Conservation (phyloP, 1,140 invertebrate species). For the Leptopilina boulardi region DNA sequence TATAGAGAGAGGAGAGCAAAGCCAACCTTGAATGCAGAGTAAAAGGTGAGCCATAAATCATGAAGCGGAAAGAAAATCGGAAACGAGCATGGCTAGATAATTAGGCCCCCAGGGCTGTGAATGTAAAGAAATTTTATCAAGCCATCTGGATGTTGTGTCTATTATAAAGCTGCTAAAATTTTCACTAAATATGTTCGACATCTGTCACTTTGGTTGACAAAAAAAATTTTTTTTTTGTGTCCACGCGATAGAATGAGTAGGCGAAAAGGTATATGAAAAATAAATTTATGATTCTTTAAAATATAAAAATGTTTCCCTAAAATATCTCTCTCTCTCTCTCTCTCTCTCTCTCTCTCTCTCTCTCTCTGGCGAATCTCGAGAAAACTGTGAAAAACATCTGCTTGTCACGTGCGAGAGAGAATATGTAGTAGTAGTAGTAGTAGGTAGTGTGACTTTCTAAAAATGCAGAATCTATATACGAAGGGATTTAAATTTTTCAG, state of each 20-base stretch:
- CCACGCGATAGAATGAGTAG: not conserved
- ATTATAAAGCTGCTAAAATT: not conserved
- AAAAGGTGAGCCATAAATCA: slow-evolving; percentile 44
- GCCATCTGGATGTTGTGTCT: not conserved
- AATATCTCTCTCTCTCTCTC: too few relatives aligned
- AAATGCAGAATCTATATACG: not conserved
- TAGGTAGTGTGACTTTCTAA: too few relatives aligned
- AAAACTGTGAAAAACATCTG: slow-evolving; percentile 9
- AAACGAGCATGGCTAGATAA: slow-evolving; percentile 38
- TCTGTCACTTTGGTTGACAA: not conserved
- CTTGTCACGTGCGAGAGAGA: not conserved
- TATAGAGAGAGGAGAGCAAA: not conserved
- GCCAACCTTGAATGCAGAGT: slow-evolving; percentile 3
- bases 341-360: too few relatives aligned
- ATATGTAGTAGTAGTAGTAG: too few relatives aligned
- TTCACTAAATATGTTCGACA: not conserved
- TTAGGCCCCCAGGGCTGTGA: slow-evolving; percentile 15
- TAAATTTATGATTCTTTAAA: not conserved
- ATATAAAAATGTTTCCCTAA: not conserved
- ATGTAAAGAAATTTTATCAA: slow-evolving; percentile 5
- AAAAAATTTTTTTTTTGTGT: not conserved
- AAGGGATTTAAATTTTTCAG: slow-evolving; percentile 6
- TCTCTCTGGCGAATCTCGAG: not conserved
- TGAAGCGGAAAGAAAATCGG: slow-evolving; percentile 49
- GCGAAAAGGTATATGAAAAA: not conserved